Percentiles rank a stretch among this genome's conserved stretches.
phyloP scores from a whole-genome alignment of 2,113 vertebrate genomes.

The Hiodon alosoides region DNA sequence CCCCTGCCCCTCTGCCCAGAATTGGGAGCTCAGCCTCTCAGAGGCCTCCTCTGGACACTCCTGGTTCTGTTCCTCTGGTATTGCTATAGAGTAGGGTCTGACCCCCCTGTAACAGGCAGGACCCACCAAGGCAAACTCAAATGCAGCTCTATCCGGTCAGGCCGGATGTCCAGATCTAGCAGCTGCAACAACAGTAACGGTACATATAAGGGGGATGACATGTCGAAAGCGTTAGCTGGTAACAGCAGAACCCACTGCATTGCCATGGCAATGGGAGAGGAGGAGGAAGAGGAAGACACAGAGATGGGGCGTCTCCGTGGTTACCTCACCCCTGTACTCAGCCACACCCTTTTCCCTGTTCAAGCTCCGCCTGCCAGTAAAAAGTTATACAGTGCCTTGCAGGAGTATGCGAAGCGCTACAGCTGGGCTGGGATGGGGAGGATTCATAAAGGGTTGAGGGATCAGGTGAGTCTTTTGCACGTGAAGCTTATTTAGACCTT shows the following conservation, averaged over 20 bases:
- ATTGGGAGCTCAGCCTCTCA: constrained; percentile 62
- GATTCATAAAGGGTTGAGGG: constrained; percentile 69
- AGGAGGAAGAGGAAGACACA: constrained; percentile 51
- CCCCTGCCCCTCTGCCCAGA: constrained; percentile 56
- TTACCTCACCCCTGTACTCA: constrained; percentile 61
- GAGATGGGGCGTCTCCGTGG: constrained; percentile 20
- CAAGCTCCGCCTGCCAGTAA: constrained; percentile 62
- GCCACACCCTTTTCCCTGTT: constrained; percentile 61
- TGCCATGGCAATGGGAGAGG: constrained; percentile 56
- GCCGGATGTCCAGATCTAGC: constrained; percentile 48
- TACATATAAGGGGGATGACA: constrained; percentile 43
- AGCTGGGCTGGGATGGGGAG: constrained; percentile 84
- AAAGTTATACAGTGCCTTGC: constrained; percentile 69
- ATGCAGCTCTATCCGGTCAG: constrained; percentile 43
- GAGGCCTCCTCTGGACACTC: constrained; percentile 71
- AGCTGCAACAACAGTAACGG: constrained; percentile 44
- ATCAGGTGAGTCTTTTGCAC: constrained; percentile 52
- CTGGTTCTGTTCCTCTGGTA: constrained; percentile 81
- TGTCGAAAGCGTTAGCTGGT: constrained; percentile 43
- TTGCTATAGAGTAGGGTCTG: constrained; percentile 76
- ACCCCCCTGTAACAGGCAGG: constrained; percentile 52
- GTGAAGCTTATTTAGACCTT: background rate
- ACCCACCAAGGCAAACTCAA: constrained; percentile 49
- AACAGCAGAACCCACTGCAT: constrained; percentile 49
- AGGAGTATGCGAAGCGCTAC: constrained; percentile 80